A percentile compares a stretch with the other conserved stretches of the same genome.
These are phyloP conservation scores for Drosophila putrida DNA, from an alignment of 2,888 invertebrate species.

Conservation along the genomic window DNA sequence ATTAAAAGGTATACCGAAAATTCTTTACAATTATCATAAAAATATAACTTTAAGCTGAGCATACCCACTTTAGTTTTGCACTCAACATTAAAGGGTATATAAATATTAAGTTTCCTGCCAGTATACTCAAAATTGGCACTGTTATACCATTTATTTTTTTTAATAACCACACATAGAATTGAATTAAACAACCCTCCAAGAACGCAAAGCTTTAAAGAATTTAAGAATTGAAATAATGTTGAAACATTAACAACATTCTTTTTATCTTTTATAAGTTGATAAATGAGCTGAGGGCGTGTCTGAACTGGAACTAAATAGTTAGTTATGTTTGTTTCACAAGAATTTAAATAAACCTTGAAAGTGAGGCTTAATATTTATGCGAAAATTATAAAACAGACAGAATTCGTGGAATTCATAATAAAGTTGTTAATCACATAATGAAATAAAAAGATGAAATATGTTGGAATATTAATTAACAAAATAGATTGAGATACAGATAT, in stretches of 20 bases:
- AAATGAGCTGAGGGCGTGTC: constrained; percentile 61
- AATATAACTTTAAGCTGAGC: neutral
- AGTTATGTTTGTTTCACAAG: constrained; percentile 14
- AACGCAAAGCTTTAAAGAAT: constrained; percentile 7
- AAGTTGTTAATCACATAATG: constrained; percentile 7
- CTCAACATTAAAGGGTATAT: constrained; percentile 31
- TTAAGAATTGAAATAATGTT: constrained; percentile 14
- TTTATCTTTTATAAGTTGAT: constrained; percentile 39
- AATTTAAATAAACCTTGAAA: constrained; percentile 47
- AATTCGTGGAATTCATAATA: constrained; percentile 18
- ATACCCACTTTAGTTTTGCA: neutral
- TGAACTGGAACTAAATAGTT: constrained; percentile 31
- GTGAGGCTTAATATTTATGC: constrained; percentile 33
- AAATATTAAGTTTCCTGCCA: constrained; percentile 12
- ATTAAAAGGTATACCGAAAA: too few relatives aligned
- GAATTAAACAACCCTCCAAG: constrained; percentile 11
- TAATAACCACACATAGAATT: constrained; percentile 8
- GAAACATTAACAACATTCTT: constrained; percentile 25
- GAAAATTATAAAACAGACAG: constrained; percentile 20
- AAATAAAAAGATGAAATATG: constrained; percentile 6
- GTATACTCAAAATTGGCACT: constrained; percentile 18
- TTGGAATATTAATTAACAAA: constrained; percentile 27
- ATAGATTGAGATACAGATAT: constrained; percentile 10
- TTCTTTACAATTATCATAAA: neutral
- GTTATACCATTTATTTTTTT: constrained; percentile 12